These are phyloP conservation scores for Rhea pennata DNA, from an alignment of 2,113 vertebrate genomes.

Conservation along the genomic window DNA sequence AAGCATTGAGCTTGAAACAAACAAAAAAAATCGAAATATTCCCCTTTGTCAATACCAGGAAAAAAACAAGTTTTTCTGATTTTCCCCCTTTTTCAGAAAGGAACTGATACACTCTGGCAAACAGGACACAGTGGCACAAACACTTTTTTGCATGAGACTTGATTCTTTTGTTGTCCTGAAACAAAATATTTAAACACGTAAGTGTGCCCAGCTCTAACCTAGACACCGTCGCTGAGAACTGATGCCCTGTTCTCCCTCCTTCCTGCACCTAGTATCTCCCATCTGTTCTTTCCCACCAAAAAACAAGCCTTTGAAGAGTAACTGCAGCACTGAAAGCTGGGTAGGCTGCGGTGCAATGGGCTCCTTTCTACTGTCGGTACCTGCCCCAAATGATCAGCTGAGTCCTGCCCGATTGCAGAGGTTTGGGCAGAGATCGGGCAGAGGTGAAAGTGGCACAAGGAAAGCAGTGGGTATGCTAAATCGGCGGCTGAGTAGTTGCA, in stretches of 20 bases:
- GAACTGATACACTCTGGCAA: not conserved
- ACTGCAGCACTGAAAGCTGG: not conserved
- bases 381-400: not conserved
- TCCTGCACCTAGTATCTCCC: not conserved
- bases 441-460: not conserved
- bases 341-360: not conserved
- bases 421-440: not conserved
- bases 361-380: not conserved
- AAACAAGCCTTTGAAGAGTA: not conserved
- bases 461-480: not conserved
- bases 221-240: not conserved
- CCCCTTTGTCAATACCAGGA: accelerated
- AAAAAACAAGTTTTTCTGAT: not conserved
- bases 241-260: not conserved
- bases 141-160: not conserved
- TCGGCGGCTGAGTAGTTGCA: not conserved
- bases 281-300: not conserved
- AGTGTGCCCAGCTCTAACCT: not conserved
- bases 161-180: not conserved
- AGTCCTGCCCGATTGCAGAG: not conserved
- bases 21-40: not conserved
- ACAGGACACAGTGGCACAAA: not conserved
- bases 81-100: not conserved
- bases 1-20: not conserved
- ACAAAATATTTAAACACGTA: not conserved